phyloP scores from a whole-genome alignment of 2,888 invertebrate genomes.

The Volucella bombylans region DNA sequence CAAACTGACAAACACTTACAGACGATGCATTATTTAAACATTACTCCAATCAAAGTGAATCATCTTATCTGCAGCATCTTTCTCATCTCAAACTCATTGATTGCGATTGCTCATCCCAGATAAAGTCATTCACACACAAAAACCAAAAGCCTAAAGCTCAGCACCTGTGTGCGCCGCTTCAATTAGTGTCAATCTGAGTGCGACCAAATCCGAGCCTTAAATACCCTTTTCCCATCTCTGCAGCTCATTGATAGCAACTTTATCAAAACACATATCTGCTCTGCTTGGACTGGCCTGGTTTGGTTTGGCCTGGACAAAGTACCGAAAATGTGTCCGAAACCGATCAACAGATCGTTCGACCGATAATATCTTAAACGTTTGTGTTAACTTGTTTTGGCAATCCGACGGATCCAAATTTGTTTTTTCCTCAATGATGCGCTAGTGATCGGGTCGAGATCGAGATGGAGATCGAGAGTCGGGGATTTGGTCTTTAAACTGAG shows the following conservation, averaged over 20 bases:
- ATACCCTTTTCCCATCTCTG: slow-evolving; percentile 54
- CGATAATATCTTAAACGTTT: slow-evolving; percentile 74
- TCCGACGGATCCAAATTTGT: slow-evolving; percentile 74
- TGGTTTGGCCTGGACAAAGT: slow-evolving; percentile 21
- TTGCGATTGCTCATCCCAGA: slow-evolving; percentile 30
- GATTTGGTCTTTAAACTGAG: slow-evolving; percentile 68
- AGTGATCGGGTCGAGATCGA: slow-evolving; percentile 14
- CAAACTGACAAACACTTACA: too few species aligned
- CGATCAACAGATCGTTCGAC: slow-evolving; percentile 53
- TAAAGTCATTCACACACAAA: slow-evolving; percentile 65
- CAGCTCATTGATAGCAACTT: slow-evolving; percentile 70
- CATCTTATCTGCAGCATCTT: not conserved
- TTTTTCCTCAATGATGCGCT: slow-evolving; percentile 54
- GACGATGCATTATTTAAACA: not conserved
- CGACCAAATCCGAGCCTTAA: slow-evolving; percentile 53
- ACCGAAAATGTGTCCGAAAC: slow-evolving; percentile 55
- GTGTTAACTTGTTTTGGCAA: slow-evolving; percentile 74
- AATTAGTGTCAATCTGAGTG: slow-evolving; percentile 73
- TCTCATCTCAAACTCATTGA: slow-evolving; percentile 1
- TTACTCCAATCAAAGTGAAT: not conserved
- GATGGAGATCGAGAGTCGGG: slow-evolving; percentile 63
- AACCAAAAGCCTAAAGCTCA: slow-evolving; percentile 49
- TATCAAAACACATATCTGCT: slow-evolving; percentile 65
- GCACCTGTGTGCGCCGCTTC: slow-evolving; percentile 72
- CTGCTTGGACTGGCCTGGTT: not conserved